Conservation (phyloP, 1,140 invertebrate species). For the Helicoverpa armigera region DNA sequence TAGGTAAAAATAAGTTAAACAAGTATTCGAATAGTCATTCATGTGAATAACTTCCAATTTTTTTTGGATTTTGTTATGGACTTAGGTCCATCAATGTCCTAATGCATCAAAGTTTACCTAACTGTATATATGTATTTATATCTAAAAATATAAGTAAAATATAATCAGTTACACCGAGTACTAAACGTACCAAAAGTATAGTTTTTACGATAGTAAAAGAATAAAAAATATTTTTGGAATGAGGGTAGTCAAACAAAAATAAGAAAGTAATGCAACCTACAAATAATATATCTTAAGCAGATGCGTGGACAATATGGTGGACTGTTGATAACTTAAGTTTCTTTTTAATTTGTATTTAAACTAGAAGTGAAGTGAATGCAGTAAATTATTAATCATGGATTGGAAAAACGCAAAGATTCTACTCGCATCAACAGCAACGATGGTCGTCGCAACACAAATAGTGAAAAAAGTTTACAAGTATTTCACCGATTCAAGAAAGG, state of each 20-base stretch:
- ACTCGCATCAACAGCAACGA: slow-evolving; percentile 76
- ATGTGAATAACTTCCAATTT: too few species aligned
- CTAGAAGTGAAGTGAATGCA: slow-evolving; percentile 37
- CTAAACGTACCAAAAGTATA: too few species aligned
- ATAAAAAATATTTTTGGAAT: not conserved
- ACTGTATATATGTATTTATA: too few species aligned
- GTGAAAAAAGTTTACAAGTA: slow-evolving; percentile 78
- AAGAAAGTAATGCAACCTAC: not conserved
- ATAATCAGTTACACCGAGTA: too few species aligned
- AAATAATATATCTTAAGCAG: slow-evolving; percentile 52
- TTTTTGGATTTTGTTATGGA: too few species aligned
- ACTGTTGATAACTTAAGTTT: slow-evolving; percentile 55
- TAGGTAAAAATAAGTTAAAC: too few species aligned
- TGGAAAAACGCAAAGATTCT: slow-evolving; percentile 80
- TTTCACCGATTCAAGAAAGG: slow-evolving; percentile 64
- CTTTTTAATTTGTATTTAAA: slow-evolving; percentile 56
- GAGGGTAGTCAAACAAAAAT: slow-evolving; percentile 62
- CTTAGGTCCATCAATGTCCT: too few species aligned
- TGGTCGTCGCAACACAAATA: slow-evolving; percentile 77
- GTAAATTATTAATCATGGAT: slow-evolving; percentile 67
- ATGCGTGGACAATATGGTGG: slow-evolving; percentile 79
- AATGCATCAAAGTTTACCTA: too few species aligned
- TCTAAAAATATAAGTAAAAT: too few species aligned
- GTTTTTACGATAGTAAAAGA: too few species aligned
- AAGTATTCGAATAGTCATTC: too few species aligned